phyloP scores from a whole-genome alignment of 2,113 vertebrate genomes.

The Sarotherodon lohbergeri region DNA sequence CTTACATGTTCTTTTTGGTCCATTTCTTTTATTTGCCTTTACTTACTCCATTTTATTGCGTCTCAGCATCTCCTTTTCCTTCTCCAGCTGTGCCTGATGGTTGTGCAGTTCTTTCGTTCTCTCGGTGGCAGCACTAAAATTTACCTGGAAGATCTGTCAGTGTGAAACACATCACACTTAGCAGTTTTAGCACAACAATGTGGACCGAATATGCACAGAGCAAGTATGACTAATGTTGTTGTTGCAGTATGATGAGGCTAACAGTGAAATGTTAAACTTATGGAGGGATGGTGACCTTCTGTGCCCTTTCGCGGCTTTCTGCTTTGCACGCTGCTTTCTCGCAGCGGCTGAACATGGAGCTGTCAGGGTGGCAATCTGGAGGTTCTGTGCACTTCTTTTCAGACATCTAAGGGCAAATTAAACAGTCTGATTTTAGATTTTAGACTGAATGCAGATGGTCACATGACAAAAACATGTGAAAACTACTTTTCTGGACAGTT shows the following conservation, averaged over 20 bases:
- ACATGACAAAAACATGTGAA: neutral
- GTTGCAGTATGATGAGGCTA: neutral
- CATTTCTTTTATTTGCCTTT: neutral
- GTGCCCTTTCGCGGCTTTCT: conserved; percentile 34
- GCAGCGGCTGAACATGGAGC: conserved; percentile 51
- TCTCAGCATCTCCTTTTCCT: conserved; percentile 69
- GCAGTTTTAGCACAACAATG: neutral
- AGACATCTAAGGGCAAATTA: conserved; percentile 55
- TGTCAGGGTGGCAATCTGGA: conserved; percentile 45
- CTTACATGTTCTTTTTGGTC: neutral
- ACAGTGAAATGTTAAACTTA: neutral
- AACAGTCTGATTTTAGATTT: neutral
- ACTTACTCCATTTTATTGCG: conserved; percentile 70
- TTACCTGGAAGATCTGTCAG: conserved; percentile 56
- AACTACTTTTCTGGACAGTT: neutral
- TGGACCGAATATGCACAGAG: rapidly evolving
- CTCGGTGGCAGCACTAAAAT: conserved; percentile 53
- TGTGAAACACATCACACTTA: neutral
- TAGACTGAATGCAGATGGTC: neutral
- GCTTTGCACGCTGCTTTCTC: conserved; percentile 30
- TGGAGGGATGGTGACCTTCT: conserved; percentile 9
- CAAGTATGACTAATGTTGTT: neutral
- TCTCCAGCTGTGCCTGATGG: conserved; percentile 60
- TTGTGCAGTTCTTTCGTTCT: conserved; percentile 57
- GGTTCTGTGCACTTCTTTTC: conserved; percentile 42